phyloP scores from a whole-genome alignment of 2,113 vertebrate species.

The Stigmatopora nigra region DNA sequence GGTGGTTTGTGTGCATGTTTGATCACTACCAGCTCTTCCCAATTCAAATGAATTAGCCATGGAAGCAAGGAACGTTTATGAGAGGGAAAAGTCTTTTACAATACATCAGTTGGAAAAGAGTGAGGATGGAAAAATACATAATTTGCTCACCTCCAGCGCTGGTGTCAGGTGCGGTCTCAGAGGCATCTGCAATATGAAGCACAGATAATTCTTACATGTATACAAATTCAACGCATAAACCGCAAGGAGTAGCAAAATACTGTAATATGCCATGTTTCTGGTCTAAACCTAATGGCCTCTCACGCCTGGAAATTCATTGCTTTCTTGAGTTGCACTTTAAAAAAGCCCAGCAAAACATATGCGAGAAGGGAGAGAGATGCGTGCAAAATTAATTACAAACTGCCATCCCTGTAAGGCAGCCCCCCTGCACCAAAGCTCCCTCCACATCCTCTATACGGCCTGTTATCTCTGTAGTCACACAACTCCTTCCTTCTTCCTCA shows the following conservation, averaged over 20 bases:
- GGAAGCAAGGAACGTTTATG: conserved; percentile 4
- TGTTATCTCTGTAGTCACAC: conserved; percentile 42
- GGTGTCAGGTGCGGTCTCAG: conserved; percentile 37
- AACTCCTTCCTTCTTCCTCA: conserved; percentile 39
- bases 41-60: too few species aligned
- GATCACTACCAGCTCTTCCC: too few species aligned
- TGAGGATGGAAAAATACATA: conserved; percentile 2
- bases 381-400: conserved; percentile 66
- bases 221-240: background rate
- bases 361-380: conserved; percentile 41
- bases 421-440: conserved; percentile 3
- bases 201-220: conserved; percentile 14
- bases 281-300: conserved; percentile 23
- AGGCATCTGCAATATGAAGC: conserved; percentile 40
- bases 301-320: conserved; percentile 31
- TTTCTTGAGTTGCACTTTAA: conserved; percentile 54
- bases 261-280: conserved; percentile 13
- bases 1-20: too few species aligned
- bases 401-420: conserved; percentile 48
- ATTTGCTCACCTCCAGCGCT: conserved; percentile 52
- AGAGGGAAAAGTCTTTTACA: background rate
- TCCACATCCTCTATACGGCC: conserved; percentile 14
- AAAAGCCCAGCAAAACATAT: conserved; percentile 51
- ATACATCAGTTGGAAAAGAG: conserved; percentile 1
- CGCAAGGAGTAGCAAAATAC: background rate